Evolutionary conservation across 2,113 vertebrate species (phyloP).

Genomic region (Perca fluviatilis): DNA sequence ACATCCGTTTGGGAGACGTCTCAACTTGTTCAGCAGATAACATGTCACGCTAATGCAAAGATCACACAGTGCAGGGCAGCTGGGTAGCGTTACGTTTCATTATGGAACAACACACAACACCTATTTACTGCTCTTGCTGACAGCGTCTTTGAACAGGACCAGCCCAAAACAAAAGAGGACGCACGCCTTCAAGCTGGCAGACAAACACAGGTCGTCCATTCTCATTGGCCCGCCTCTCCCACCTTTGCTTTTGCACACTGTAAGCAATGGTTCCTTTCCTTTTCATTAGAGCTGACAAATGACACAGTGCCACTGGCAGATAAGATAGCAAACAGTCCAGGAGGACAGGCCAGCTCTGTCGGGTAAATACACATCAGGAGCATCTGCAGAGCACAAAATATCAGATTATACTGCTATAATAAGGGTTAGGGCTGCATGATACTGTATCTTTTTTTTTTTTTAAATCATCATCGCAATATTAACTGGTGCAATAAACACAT

Average conservation of each 20-base stretch:
- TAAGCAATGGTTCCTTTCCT: conserved; percentile 56
- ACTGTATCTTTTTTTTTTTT: too few relatives aligned
- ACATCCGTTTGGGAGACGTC: conserved; percentile 41
- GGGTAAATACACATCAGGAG: conserved; percentile 55
- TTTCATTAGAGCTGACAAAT: conserved; percentile 80
- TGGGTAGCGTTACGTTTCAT: conserved; percentile 55
- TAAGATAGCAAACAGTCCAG: conserved; percentile 56
- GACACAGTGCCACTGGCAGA: conserved; percentile 54
- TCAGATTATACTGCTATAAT: conserved; percentile 20
- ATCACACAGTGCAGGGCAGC: conserved; percentile 55
- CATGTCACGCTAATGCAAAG: conserved; percentile 51
- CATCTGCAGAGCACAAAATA: conserved; percentile 46
- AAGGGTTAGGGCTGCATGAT: too few relatives aligned
- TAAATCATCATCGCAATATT: too few relatives aligned
- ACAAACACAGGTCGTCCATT: conserved; percentile 55
- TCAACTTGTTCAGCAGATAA: conserved; percentile 56
- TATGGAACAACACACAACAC: conserved; percentile 58
- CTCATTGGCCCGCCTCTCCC: conserved; percentile 22
- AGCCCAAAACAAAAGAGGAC: conserved; percentile 57
- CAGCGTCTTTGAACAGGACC: conserved; percentile 53
- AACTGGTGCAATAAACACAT: too few relatives aligned
- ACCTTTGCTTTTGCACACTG: conserved; percentile 61
- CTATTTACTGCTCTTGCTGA: conserved; percentile 58
- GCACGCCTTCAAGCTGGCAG: conserved; percentile 25
- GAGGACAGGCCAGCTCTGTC: conserved; percentile 36